phyloP scores from a whole-genome alignment of 2,888 invertebrate species.

The Pediacus dermestoides region DNA sequence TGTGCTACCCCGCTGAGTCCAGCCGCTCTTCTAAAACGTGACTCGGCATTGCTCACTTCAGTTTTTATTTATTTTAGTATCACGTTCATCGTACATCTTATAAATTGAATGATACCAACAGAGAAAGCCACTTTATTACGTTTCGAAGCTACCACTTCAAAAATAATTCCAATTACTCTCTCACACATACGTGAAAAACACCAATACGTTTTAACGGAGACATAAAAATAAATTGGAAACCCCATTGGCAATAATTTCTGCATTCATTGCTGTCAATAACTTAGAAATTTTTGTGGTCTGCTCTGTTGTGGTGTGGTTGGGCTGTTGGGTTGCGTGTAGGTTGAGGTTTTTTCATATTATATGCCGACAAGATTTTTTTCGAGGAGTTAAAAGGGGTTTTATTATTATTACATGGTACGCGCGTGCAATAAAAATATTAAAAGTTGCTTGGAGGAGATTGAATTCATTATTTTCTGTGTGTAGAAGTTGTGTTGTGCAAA shows the following conservation, averaged over 20 bases:
- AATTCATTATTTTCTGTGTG: no score
- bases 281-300: not conserved
- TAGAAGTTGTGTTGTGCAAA: no score
- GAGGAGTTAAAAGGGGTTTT: no score
- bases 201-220: not conserved
- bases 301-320: no score
- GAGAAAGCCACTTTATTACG: constrained; percentile 3
- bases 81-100: constrained; percentile 2
- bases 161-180: constrained; percentile 1
- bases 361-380: no score
- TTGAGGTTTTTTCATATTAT: constrained; percentile 1
- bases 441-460: no score
- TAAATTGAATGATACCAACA: constrained; percentile 1
- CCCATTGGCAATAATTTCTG: constrained; percentile 3
- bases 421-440: no score
- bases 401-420: no score
- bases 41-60: not conserved
- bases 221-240: constrained; percentile 2
- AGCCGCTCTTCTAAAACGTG: constrained; percentile 2
- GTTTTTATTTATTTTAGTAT: constrained; percentile 2
- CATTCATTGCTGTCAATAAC: constrained; percentile 2
- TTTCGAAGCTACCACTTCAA: not conserved
- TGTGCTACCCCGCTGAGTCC: constrained; percentile 1
- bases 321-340: not conserved
- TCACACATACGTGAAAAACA: not conserved